These are phyloP conservation scores for Proteles cristata DNA, from an alignment of 2,113 vertebrate species.

Conservation along the genomic window DNA sequence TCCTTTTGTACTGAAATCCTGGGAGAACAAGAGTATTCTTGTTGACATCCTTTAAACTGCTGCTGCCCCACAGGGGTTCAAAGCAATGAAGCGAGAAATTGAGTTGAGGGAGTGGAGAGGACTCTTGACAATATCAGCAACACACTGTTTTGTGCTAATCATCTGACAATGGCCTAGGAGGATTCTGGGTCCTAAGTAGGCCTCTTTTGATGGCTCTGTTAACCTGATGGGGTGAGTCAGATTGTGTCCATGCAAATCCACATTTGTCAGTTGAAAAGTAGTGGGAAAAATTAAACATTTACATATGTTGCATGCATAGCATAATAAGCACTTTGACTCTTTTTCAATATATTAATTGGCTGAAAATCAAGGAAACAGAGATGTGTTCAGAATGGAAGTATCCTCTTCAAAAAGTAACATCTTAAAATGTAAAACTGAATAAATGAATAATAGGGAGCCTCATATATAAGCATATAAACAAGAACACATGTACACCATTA, in stretches of 20 bases:
- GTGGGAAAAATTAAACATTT: not conserved
- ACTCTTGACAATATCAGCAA: conserved; percentile 61
- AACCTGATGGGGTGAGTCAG: not conserved
- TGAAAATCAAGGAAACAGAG: not conserved
- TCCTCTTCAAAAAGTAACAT: not conserved
- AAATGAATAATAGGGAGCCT: not conserved
- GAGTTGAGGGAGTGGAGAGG: conserved; percentile 57
- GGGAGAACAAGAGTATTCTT: conserved; percentile 53
- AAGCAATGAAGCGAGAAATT: conserved; percentile 75
- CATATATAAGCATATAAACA: not conserved
- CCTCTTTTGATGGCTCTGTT: conserved; percentile 46
- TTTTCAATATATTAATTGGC: not conserved
- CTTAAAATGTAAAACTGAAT: not conserved
- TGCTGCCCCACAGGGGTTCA: conserved; percentile 39
- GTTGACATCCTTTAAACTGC: conserved; percentile 58
- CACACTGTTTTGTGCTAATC: conserved; percentile 61
- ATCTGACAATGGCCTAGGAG: conserved; percentile 50
- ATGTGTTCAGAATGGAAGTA: not conserved
- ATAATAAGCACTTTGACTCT: not conserved
- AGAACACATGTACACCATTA: not conserved
- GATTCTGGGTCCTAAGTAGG: conserved; percentile 7
- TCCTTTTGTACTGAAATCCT: conserved; percentile 49
- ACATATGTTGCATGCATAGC: not conserved
- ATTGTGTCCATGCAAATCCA: not conserved
- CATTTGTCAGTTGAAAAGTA: not conserved